Evolutionary conservation across 2,888 invertebrate genomes (phyloP).

Genomic region (Drosophila nigritarsus): DNA sequence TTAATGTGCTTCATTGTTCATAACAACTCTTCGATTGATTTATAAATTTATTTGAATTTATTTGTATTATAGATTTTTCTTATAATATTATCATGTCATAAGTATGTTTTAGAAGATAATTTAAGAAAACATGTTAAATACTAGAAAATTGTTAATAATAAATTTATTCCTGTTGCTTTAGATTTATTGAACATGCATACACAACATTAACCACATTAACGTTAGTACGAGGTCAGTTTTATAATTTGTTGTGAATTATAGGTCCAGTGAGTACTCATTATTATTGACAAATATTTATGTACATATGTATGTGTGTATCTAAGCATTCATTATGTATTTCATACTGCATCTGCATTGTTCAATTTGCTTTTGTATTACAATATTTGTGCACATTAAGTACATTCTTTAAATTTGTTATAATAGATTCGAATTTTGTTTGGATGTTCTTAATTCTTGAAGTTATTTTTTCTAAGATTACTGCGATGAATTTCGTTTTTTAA

Average conservation of each 20-base stretch:
- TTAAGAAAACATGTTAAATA: slow-evolving; percentile 53
- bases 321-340: slow-evolving; percentile 2
- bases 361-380: slow-evolving; percentile 8
- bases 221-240: slow-evolving; percentile 17
- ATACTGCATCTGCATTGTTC: not conserved
- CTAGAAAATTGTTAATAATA: slow-evolving; percentile 42
- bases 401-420: slow-evolving; percentile 6
- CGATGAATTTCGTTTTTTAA: not conserved
- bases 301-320: slow-evolving; percentile 9
- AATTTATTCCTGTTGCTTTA: slow-evolving; percentile 17
- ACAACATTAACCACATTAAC: slow-evolving; percentile 38
- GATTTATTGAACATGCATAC: slow-evolving; percentile 47
- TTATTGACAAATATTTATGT: slow-evolving; percentile 19
- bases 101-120: slow-evolving; percentile 36
- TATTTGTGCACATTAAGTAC: slow-evolving; percentile 22
- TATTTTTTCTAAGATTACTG: not conserved
- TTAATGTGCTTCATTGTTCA: slow-evolving; percentile 23
- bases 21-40: slow-evolving; percentile 43
- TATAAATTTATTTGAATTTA: slow-evolving; percentile 27
- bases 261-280: not conserved
- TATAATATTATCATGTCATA: slow-evolving; percentile 36
- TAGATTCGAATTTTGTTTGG: not conserved
- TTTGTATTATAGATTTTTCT: slow-evolving; percentile 24
- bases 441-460: not conserved
- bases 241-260: slow-evolving; percentile 7